These are phyloP conservation scores for Melipona quadrifasciata DNA, from an alignment of 1,140 invertebrate genomes.

Conservation along the genomic window DNA sequence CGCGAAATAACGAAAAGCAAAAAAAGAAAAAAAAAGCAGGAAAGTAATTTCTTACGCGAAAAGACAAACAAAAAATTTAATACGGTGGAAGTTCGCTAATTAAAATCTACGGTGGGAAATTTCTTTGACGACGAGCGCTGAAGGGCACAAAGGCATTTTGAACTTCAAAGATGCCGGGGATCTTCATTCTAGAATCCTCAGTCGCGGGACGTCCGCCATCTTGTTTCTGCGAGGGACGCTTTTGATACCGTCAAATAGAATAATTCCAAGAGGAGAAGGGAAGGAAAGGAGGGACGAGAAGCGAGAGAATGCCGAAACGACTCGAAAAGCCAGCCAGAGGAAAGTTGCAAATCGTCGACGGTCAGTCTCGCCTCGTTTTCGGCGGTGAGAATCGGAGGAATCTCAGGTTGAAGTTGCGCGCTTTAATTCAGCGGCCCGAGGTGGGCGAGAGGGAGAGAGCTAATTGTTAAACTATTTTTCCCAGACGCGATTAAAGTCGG, in stretches of 20 bases:
- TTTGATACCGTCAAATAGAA: neutral
- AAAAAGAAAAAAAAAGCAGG: too few relatives aligned
- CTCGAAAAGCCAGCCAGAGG: neutral
- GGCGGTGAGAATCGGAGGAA: neutral
- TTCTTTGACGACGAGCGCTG: neutral
- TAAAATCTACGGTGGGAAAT: neutral
- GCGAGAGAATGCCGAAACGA: too few relatives aligned
- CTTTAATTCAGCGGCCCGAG: slow-evolving; percentile 5
- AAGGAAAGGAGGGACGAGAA: neutral
- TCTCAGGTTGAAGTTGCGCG: neutral
- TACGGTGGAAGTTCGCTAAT: neutral
- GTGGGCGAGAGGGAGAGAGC: neutral
- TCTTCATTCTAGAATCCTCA: neutral
- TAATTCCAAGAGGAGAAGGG: neutral
- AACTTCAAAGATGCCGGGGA: neutral
- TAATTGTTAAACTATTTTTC: slow-evolving; percentile 49
- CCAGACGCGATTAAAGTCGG: slow-evolving; percentile 38
- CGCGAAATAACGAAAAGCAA: neutral
- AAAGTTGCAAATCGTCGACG: neutral
- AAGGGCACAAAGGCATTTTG: neutral
- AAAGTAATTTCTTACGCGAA: neutral
- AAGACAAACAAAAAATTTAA: neutral
- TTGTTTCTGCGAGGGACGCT: neutral
- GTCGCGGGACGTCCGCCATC: neutral
- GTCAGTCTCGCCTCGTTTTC: too few relatives aligned